phyloP scores from a whole-genome alignment of 2,797 vertebrate genomes.

The Gymnocypris eckloni region DNA sequence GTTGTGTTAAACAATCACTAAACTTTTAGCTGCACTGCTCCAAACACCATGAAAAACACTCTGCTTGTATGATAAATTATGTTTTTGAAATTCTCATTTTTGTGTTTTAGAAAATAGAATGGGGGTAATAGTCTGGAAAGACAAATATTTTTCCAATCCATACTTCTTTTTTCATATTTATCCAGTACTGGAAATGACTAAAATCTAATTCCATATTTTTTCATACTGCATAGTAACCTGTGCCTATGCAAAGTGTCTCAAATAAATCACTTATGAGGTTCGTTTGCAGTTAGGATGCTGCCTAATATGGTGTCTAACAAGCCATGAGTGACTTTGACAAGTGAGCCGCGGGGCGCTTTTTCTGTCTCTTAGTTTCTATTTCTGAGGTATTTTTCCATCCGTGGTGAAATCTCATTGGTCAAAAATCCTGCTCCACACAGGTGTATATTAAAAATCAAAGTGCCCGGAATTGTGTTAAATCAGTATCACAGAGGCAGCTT shows the following conservation, averaged over 20 bases:
- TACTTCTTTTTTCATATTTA: neutral
- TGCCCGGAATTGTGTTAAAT: neutral
- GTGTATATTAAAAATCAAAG: neutral
- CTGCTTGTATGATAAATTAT: neutral
- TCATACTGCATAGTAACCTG: neutral
- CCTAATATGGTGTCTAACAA: slow-evolving; percentile 4
- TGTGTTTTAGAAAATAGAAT: neutral
- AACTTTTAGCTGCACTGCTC: neutral
- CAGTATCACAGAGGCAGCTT: neutral
- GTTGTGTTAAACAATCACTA: neutral
- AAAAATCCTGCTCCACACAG: neutral
- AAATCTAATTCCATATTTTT: neutral
- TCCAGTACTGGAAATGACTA: neutral
- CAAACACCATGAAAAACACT: neutral
- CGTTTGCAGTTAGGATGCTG: neutral
- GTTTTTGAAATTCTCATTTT: neutral
- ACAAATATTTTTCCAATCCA: neutral
- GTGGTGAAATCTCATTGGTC: neutral
- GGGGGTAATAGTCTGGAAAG: neutral
- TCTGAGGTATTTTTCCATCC: neutral
- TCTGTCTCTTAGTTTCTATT: neutral
- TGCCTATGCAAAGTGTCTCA: neutral
- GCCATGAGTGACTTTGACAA: neutral
- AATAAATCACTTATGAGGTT: slow-evolving; percentile 8
- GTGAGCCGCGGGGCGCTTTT: neutral